phyloP scores from a whole-genome alignment of 1,140 invertebrate species.

The Solenopsis invicta region DNA sequence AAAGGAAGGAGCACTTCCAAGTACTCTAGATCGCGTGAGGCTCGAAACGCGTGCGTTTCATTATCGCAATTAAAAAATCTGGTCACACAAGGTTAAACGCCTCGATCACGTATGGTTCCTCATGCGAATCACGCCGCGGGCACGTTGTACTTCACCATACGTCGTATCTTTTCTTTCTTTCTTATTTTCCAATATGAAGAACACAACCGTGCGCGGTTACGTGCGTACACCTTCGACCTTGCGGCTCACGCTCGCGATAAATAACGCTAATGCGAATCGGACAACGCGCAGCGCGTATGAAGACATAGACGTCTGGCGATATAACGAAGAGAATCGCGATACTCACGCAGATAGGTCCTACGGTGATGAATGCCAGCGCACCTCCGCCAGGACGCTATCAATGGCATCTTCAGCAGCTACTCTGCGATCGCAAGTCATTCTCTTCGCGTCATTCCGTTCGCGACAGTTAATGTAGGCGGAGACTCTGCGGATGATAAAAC shows the following conservation, averaged over 20 bases:
- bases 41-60: background rate
- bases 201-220: background rate
- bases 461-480: slow-evolving; percentile 12
- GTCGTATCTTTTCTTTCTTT: background rate
- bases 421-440: slow-evolving; percentile 75
- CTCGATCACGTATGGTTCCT: background rate
- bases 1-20: background rate
- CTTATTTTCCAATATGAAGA: background rate
- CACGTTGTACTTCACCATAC: slow-evolving; percentile 4
- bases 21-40: background rate
- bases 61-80: slow-evolving; percentile 15
- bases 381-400: slow-evolving; percentile 72
- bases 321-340: slow-evolving; percentile 76
- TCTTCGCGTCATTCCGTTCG: slow-evolving; percentile 11
- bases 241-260: slow-evolving; percentile 17
- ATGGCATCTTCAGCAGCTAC: slow-evolving; percentile 73
- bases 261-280: slow-evolving; percentile 47
- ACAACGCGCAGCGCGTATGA: slow-evolving; percentile 53
- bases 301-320: slow-evolving; percentile 71
- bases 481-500: slow-evolving; percentile 14
- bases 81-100: background rate
- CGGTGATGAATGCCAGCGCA: slow-evolving; percentile 76
- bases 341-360: slow-evolving; percentile 72
- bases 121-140: background rate
- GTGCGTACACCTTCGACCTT: background rate